Percentiles rank a stretch among this genome's conserved stretches.
Evolutionary conservation across 2,113 vertebrate species (phyloP).

Genomic region (Vidua macroura): DNA sequence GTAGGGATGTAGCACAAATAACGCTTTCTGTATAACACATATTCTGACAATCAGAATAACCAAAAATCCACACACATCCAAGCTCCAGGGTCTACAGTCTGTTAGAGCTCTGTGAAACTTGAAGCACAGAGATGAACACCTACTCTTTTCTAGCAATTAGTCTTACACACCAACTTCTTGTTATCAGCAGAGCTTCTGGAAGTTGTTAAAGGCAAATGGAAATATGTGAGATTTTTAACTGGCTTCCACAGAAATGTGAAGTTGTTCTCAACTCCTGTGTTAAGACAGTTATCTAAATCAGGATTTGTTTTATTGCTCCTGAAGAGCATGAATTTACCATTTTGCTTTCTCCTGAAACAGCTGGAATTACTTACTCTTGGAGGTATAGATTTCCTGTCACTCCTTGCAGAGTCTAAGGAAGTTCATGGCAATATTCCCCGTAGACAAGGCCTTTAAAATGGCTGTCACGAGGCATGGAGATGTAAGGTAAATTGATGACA

Average conservation of each 20-base stretch:
- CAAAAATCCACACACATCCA: background rate
- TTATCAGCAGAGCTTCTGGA: background rate
- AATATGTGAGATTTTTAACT: background rate
- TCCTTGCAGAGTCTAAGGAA: background rate
- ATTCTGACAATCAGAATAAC: background rate
- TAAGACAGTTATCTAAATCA: background rate
- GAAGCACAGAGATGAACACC: background rate
- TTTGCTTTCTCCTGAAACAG: background rate
- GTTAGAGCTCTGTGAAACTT: background rate
- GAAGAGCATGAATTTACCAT: background rate
- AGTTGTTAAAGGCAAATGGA: background rate
- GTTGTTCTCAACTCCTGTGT: background rate
- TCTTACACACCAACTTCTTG: background rate
- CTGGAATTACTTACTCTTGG: background rate
- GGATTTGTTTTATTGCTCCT: background rate
- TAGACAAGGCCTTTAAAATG: background rate
- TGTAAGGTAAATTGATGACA: background rate
- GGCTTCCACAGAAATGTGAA: background rate
- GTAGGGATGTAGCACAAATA: background rate
- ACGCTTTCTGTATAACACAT: background rate
- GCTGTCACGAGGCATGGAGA: background rate
- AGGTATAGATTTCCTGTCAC: background rate
- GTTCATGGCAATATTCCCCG: conserved; percentile 4
- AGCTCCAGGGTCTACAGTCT: background rate
- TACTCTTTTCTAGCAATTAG: background rate